phyloP scores from a whole-genome alignment of 37 sponge, comb jelly and placozoan genomes.

The Beroe ovata region DNA sequence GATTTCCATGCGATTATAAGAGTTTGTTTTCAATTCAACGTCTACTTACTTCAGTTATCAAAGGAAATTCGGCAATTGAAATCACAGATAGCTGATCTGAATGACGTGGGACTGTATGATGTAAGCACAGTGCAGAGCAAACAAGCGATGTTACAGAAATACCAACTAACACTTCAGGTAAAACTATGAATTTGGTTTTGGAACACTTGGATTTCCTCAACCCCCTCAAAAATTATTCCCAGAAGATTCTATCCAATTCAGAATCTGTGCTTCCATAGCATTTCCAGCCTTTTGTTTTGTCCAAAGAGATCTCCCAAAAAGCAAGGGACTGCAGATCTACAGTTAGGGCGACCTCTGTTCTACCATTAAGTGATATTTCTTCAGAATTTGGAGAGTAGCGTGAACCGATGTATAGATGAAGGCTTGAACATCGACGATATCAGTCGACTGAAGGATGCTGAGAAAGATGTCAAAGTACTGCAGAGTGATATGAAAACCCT shows the following conservation, averaged over 20 bases:
- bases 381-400: background rate
- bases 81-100: background rate
- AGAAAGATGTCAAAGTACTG: conserved; percentile 14
- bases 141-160: conserved; percentile 1
- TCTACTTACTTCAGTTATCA: background rate
- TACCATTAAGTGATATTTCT: too few relatives aligned
- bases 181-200: too few relatives aligned
- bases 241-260: too few relatives aligned
- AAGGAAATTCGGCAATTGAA: background rate
- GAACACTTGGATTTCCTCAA: too few relatives aligned
- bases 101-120: conserved; percentile 8
- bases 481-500: background rate
- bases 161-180: background rate
- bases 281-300: too few relatives aligned
- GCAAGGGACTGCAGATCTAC: too few relatives aligned
- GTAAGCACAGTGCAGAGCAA: conserved; percentile 18
- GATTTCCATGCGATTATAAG: too few relatives aligned
- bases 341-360: too few relatives aligned
- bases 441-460: background rate
- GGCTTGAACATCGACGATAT: conserved; percentile 2
- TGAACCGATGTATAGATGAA: conserved; percentile 12
- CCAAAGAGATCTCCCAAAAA: too few relatives aligned
- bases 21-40: too few relatives aligned
- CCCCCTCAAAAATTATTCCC: too few relatives aligned
- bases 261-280: too few relatives aligned